Evolutionary conservation across 1,140 invertebrate species (phyloP).

Genomic region (Harlomillsia oculata): DNA sequence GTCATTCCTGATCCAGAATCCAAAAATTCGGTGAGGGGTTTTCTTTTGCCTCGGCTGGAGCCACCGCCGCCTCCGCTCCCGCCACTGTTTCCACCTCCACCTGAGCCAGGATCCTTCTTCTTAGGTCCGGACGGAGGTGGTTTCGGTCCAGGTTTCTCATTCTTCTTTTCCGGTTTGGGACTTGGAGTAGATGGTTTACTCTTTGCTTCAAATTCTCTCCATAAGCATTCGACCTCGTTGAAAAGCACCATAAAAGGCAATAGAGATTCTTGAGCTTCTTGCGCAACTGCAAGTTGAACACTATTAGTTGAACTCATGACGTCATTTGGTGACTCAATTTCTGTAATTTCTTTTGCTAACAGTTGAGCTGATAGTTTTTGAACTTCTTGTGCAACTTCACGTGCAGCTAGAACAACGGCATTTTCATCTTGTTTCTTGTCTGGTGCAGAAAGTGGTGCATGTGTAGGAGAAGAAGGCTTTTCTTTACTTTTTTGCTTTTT

Average conservation of each 20-base stretch:
- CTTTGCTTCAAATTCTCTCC: slow-evolving; percentile 26
- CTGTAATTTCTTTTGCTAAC: not conserved
- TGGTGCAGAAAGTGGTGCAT: no score
- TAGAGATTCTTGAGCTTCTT: slow-evolving; percentile 3
- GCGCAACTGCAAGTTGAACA: not conserved
- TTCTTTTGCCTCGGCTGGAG: slow-evolving; percentile 14
- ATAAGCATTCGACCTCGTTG: slow-evolving; percentile 27
- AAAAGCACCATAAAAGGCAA: slow-evolving; percentile 12
- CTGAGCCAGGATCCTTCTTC: slow-evolving; percentile 37
- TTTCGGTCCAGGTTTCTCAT: slow-evolving; percentile 41
- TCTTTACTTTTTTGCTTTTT: no score
- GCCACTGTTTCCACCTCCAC: not conserved
- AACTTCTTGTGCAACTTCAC: slow-evolving; percentile 12
- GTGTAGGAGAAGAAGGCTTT: no score
- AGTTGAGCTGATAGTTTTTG: slow-evolving; percentile 13
- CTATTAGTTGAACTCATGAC: not conserved
- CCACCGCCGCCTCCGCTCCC: slow-evolving; percentile 30
- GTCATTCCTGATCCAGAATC: slow-evolving; percentile 63
- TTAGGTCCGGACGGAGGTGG: slow-evolving; percentile 41
- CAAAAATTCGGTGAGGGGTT: slow-evolving; percentile 50
- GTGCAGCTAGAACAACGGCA: slow-evolving; percentile 10
- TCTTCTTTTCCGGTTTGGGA: slow-evolving; percentile 39
- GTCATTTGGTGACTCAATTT: not conserved
- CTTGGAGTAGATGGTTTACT: slow-evolving; percentile 41
- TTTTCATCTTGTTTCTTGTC: no score